phyloP scores from a whole-genome alignment of 2,888 invertebrate species.

The Ditylenchus weischeri region DNA sequence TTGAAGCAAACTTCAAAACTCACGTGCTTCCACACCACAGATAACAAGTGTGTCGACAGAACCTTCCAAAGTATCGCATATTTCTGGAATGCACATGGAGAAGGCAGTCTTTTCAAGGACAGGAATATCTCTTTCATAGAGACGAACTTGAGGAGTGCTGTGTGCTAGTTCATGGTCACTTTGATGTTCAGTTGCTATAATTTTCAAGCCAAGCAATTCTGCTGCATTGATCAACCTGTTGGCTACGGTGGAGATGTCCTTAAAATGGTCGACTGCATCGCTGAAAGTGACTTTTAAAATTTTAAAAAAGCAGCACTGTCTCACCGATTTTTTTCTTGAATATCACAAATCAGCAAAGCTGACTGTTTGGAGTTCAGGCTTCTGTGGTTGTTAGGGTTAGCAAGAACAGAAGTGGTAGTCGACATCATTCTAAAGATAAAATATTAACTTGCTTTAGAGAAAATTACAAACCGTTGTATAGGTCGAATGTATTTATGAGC shows the following conservation, averaged over 20 bases:
- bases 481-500: too few species aligned
- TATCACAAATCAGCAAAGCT: conserved; percentile 75
- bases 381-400: background rate
- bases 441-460: too few species aligned
- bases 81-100: conserved; percentile 64
- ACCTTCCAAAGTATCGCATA: conserved; percentile 57
- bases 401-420: too few species aligned
- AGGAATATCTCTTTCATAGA: conserved; percentile 55
- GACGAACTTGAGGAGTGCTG: conserved; percentile 63
- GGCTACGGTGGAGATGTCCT: conserved; percentile 68
- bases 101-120: conserved; percentile 59
- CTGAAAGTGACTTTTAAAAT: conserved; percentile 55
- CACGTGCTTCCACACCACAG: conserved; percentile 64
- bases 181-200: conserved; percentile 67
- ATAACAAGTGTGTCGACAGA: conserved; percentile 59
- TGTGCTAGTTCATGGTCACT: conserved; percentile 62
- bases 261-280: conserved; percentile 71
- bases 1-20: too few species aligned
- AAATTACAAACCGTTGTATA: too few species aligned
- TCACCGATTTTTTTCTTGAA: conserved; percentile 73
- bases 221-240: conserved; percentile 63
- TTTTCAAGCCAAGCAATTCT: conserved; percentile 63
- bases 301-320: background rate
- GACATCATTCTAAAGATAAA: too few species aligned
- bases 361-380: conserved; percentile 61